phyloP scores from a whole-genome alignment of 2,797 vertebrate species.

The Phoeniculus purpureus region DNA sequence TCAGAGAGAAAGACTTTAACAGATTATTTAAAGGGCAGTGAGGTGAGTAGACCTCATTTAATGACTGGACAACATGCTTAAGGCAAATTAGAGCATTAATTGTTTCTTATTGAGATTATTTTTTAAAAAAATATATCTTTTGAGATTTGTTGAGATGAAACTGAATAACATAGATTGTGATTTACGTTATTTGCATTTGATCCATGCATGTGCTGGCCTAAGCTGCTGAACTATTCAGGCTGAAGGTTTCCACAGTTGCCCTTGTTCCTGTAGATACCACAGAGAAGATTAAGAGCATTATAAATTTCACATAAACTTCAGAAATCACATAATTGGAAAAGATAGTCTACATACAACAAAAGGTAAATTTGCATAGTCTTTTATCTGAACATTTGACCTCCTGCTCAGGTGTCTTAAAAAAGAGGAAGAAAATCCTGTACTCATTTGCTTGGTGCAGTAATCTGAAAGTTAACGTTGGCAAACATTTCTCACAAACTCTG shows the following conservation, averaged over 20 bases:
- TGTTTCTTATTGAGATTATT: slow-evolving; percentile 48
- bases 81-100: slow-evolving; percentile 61
- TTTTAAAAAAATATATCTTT: slow-evolving; percentile 48
- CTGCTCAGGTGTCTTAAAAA: slow-evolving; percentile 58
- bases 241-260: slow-evolving; percentile 63
- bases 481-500: slow-evolving; percentile 1
- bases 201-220: slow-evolving; percentile 56
- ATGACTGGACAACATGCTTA: slow-evolving; percentile 55
- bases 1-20: slow-evolving; percentile 7
- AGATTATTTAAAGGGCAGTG: slow-evolving; percentile 52
- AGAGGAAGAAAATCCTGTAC: slow-evolving; percentile 19
- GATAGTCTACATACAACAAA: slow-evolving; percentile 59
- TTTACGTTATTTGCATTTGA: slow-evolving; percentile 47
- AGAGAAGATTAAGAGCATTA: slow-evolving; percentile 68
- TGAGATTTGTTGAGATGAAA: slow-evolving; percentile 67
- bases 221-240: slow-evolving; percentile 66
- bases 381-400: slow-evolving; percentile 68
- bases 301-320: slow-evolving; percentile 64
- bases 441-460: slow-evolving; percentile 33
- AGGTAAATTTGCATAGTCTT: slow-evolving; percentile 63
- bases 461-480: slow-evolving; percentile 53
- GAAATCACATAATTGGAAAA: slow-evolving; percentile 59
- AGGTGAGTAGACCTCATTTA: slow-evolving; percentile 56
- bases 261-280: slow-evolving; percentile 65
- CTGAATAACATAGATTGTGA: slow-evolving; percentile 43